phyloP scores from a whole-genome alignment of 2,113 vertebrate genomes.

The Okapia johnstoni region DNA sequence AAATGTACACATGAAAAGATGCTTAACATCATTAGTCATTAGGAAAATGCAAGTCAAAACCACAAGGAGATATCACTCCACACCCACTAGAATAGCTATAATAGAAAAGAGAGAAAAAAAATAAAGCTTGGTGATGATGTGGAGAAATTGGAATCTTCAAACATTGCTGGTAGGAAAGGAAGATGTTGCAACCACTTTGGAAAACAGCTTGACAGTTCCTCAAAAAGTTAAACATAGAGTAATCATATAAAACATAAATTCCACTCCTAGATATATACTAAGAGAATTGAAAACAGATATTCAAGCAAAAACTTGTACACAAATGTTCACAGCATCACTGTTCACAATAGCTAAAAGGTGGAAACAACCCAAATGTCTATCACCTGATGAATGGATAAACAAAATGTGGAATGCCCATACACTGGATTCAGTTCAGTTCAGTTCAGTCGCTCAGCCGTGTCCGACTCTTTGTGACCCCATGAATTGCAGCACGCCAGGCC shows the following conservation, averaged over 20 bases:
- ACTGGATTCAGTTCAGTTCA: not conserved
- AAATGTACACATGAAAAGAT: not conserved
- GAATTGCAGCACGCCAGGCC: no score
- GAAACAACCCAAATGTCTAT: not conserved
- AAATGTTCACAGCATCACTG: not conserved
- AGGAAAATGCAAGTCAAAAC: conserved; percentile 8
- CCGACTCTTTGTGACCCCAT: no score
- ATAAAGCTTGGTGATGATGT: not conserved
- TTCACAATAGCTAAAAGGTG: not conserved
- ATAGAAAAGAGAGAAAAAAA: not conserved
- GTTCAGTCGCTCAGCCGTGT: no score
- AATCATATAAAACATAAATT: not conserved
- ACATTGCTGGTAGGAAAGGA: not conserved
- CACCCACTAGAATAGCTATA: not conserved
- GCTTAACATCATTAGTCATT: not conserved
- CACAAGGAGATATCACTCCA: not conserved
- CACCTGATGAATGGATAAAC: not conserved
- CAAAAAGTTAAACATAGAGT: not conserved
- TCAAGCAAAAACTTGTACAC: not conserved
- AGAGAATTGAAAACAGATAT: not conserved
- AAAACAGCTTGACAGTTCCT: not conserved
- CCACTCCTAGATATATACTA: not conserved
- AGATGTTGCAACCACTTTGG: not conserved
- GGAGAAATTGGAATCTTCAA: not conserved
- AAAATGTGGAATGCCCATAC: not conserved